These are phyloP conservation scores for Aplochiton taeniatus DNA, from an alignment of 2,797 vertebrate species.

Conservation along the genomic window DNA sequence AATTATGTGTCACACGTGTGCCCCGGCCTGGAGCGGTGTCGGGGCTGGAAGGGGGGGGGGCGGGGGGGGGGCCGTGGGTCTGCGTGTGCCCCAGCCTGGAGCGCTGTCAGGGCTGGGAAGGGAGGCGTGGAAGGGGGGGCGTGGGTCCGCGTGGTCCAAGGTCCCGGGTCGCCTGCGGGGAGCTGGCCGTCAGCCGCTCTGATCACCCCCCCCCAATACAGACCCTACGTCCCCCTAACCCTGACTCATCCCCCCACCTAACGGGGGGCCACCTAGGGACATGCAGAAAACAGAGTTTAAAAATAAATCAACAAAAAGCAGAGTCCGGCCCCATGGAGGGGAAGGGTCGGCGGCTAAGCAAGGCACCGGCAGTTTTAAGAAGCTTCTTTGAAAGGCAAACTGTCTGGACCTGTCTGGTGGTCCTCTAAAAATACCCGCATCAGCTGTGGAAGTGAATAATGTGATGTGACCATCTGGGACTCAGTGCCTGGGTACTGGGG, in stretches of 20 bases:
- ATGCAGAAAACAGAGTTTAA: slow-evolving; percentile 12
- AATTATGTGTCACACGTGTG: slow-evolving; percentile 75
- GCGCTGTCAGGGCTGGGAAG: slow-evolving; percentile 17
- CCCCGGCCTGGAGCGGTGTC: slow-evolving; percentile 55
- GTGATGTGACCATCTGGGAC: slow-evolving; percentile 18
- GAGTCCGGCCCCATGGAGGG: background rate
- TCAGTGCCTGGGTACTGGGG: slow-evolving; percentile 23
- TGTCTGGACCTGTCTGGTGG: background rate
- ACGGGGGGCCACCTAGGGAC: slow-evolving; percentile 18
- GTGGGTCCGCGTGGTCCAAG: slow-evolving; percentile 27
- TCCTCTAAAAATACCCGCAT: background rate
- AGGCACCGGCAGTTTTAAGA: too few relatives aligned
- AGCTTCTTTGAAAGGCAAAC: background rate
- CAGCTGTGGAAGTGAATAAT: slow-evolving; percentile 2
- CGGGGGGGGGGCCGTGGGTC: slow-evolving; percentile 12
- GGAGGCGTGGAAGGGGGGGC: background rate
- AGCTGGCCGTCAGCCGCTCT: slow-evolving; percentile 42
- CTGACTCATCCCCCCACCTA: slow-evolving; percentile 46
- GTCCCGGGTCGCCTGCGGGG: slow-evolving; percentile 37
- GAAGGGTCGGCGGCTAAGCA: background rate
- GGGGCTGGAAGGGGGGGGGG: background rate
- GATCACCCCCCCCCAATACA: slow-evolving; percentile 30
- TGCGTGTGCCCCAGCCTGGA: slow-evolving; percentile 53
- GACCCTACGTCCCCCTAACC: slow-evolving; percentile 25
- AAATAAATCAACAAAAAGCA: background rate